Percentiles rank a stretch among this genome's conserved stretches.
phyloP scores from a whole-genome alignment of 2,888 invertebrate genomes.

The Celastrina argiolus region DNA sequence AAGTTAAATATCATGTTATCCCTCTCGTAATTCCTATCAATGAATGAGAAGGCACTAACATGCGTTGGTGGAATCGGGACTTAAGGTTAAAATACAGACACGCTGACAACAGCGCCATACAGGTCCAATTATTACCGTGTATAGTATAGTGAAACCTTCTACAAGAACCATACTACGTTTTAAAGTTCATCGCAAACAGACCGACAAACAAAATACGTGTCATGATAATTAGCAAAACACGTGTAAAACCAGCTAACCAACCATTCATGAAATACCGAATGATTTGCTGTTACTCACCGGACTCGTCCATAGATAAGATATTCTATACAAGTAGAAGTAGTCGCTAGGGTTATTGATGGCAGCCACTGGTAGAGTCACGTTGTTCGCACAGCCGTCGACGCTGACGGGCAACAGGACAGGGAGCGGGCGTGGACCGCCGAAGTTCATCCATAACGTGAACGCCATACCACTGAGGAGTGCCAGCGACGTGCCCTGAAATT shows the following conservation, averaged over 20 bases:
- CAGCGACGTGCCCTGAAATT: slow-evolving; percentile 81
- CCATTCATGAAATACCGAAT: not conserved
- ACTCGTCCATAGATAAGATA: slow-evolving; percentile 87
- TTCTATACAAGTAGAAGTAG: slow-evolving; percentile 82
- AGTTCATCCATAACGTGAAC: slow-evolving; percentile 89
- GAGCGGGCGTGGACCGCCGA: slow-evolving; percentile 88
- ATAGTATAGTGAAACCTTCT: too few relatives aligned
- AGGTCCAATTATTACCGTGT: too few relatives aligned
- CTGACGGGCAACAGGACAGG: slow-evolving; percentile 75
- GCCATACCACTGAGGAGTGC: slow-evolving; percentile 80
- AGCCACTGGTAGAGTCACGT: slow-evolving; percentile 42
- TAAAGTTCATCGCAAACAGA: too few relatives aligned
- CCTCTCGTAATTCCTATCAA: too few relatives aligned
- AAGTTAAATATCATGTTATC: too few relatives aligned
- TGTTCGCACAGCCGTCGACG: slow-evolving; percentile 74
- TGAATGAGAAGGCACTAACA: too few relatives aligned
- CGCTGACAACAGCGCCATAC: too few relatives aligned
- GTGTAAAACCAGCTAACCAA: not conserved
- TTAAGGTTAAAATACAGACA: too few relatives aligned
- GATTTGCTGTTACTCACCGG: slow-evolving; percentile 46
- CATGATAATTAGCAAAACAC: not conserved
- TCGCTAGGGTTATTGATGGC: slow-evolving; percentile 39
- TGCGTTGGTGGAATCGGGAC: too few relatives aligned
- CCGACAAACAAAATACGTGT: too few relatives aligned
- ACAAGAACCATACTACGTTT: too few relatives aligned